Base-by-base conservation (phyloP, 2,113 vertebrate species). In the Mirza zaza region DNA sequence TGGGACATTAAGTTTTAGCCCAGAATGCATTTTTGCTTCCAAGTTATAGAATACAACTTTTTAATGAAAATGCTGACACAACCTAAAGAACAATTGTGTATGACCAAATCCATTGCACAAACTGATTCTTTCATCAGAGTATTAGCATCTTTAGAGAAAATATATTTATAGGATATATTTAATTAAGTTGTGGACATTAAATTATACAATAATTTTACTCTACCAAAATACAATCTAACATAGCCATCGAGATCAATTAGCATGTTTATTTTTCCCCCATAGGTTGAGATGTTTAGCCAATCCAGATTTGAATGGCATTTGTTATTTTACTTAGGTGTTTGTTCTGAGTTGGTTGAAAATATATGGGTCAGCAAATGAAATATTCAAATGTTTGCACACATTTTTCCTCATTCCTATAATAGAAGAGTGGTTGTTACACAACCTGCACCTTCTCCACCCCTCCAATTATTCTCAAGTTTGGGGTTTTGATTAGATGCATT, bases 21-120 rank as follows among this genome's bases (percentile, higher is more conserved):
- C 82, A 97, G 92, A 97, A 70, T 89, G 94, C 81, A 95, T 82
- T 95, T 98, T 96, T 95, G 75, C 27, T 97, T 96, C n/a, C 29
- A 82, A 87, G 45, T 83, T 89, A 95, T 92, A 96, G 91, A 93
- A 76, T 52, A 77, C 86, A 96, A 96, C 23, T 91, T 97, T 87
- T 92, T 97, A 98, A 93, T 73, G 86, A 80, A 97, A 96, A 50
- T 95, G 90, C 94, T 96, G 93, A 97, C 52, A 90, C 39, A 94
- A 85, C 42, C 73, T 82, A 93, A 95, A 85, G 65, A 93, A 96
- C 42, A 93, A 55, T 94, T 63, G 65, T 79, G 63, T 96, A 90
- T 96, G 79, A 93, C 73, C 97, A 95, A 63, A 48, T 94, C 13
- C 76, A 91, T 18, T 91, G 48, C 27, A 96, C 50, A 97, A 84